phyloP scores from a whole-genome alignment of 2,797 vertebrate genomes.

The Pangasius mekongensis region DNA sequence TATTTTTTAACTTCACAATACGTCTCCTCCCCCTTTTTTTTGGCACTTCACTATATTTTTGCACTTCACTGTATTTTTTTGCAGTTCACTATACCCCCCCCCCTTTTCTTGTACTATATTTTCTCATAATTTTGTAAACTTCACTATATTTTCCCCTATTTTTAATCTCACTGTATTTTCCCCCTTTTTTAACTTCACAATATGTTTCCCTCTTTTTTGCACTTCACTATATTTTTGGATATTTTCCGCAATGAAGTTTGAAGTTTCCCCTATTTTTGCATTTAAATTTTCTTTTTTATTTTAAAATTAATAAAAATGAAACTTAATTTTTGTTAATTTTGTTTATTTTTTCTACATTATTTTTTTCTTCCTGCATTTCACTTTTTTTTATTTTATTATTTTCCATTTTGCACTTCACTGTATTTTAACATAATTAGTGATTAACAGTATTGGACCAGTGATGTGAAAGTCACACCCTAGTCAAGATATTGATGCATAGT shows the following conservation, averaged over 20 bases:
- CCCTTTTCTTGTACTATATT: background rate
- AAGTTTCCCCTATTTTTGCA: background rate
- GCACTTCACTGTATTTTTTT: background rate
- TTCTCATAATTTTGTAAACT: background rate
- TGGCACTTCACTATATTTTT: background rate
- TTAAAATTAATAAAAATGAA: background rate
- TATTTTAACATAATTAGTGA: background rate
- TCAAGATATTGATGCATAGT: background rate
- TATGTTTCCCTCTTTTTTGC: background rate
- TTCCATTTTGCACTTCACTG: background rate
- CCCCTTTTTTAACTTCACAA: background rate
- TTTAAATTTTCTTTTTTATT: background rate
- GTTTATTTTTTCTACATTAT: background rate
- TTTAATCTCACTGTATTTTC: background rate
- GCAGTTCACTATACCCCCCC: too few relatives aligned
- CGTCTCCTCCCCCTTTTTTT: background rate
- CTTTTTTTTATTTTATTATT: background rate
- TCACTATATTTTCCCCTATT: background rate
- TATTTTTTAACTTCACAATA: background rate
- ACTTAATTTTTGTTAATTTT: background rate
- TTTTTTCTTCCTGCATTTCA: background rate
- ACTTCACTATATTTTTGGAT: background rate
- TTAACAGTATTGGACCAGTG: background rate
- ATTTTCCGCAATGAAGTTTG: background rate
- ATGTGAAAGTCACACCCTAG: background rate